These are phyloP conservation scores for Marmota monax DNA, from an alignment of 2,113 vertebrate genomes.

Conservation along the genomic window DNA sequence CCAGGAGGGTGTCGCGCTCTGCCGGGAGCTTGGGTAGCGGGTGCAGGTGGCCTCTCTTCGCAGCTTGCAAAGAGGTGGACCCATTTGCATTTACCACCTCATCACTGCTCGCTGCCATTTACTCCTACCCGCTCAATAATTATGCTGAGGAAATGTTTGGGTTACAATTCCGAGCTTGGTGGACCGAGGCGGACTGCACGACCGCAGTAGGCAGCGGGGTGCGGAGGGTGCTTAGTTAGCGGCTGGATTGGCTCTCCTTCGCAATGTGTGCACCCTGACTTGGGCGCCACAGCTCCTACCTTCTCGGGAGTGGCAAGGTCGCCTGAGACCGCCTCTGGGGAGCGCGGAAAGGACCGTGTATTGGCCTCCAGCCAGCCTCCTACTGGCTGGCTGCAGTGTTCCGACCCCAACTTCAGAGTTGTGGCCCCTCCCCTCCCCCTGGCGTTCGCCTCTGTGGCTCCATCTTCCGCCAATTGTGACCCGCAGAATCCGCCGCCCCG, in stretches of 20 bases:
- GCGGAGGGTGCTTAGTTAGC: neutral
- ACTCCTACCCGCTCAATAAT: neutral
- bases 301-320: neutral
- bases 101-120: neutral
- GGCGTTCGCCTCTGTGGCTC: neutral
- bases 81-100: neutral
- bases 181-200: rapidly evolving
- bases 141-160: slow-evolving; percentile 28
- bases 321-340: neutral
- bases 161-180: neutral
- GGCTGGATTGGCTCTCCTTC: neutral
- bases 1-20: neutral
- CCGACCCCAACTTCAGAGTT: neutral
- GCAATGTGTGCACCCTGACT: neutral
- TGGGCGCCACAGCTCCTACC: neutral
- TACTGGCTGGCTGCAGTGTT: neutral
- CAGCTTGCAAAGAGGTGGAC: neutral
- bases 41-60: neutral
- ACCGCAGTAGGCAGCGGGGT: neutral
- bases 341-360: neutral
- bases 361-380: neutral
- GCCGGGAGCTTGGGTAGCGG: rapidly evolving
- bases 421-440: neutral
- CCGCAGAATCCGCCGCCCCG: neutral
- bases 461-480: slow-evolving; percentile 53